Evolutionary conservation across 1,140 invertebrate species (phyloP), one percentile per base, ranked within the genome.

Genomic region (Amphibalanus amphitrite): DNA sequence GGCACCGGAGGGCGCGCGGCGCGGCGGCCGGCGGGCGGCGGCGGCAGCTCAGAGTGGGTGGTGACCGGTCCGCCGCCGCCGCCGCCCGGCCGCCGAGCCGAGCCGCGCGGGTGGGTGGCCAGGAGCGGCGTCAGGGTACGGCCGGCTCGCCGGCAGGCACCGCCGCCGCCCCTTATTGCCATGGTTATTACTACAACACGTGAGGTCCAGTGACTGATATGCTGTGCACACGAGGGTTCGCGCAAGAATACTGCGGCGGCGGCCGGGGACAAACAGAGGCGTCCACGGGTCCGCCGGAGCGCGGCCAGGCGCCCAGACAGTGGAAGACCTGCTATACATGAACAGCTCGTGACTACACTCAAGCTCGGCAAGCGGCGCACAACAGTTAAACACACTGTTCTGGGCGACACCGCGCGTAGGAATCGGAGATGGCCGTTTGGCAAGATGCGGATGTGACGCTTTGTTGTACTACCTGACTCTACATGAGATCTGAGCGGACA

Each of bases 401-500:
- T 20, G 47, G 47, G 47, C 20, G 23, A 59, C 20, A 59, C 23
- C 47, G 47, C 23, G 23, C 20, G 47, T 59, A 59, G 47, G 47
- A 59, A 59, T 59, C 47, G 47, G 47, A 59, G 47, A 59, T 59
- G 47, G 23, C 47, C 13, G 47, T 59, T 59, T 59, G 47, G 47
- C 47, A 59, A 59, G 47, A 59, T 59, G 47, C 47, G 47, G 47
- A 59, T 59, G 47, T 59, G 47, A 59, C 47, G 47, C 47, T 59
- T 59, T 59, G 47, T 59, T 59, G 47, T 59, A 59, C 47, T 59
- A 59, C 47, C 20, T 59, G 13, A 59, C 20, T 59, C 47, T 59
- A 59, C 47, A 59, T 59, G 47, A 59, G 47, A 59, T 59, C 47
- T 59, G 47, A 59, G 47, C 47, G 47, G 47, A 59, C 47, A 59